These are phyloP conservation scores for Aethes cnicana DNA, from an alignment of 2,888 invertebrate genomes.

Conservation along the genomic window DNA sequence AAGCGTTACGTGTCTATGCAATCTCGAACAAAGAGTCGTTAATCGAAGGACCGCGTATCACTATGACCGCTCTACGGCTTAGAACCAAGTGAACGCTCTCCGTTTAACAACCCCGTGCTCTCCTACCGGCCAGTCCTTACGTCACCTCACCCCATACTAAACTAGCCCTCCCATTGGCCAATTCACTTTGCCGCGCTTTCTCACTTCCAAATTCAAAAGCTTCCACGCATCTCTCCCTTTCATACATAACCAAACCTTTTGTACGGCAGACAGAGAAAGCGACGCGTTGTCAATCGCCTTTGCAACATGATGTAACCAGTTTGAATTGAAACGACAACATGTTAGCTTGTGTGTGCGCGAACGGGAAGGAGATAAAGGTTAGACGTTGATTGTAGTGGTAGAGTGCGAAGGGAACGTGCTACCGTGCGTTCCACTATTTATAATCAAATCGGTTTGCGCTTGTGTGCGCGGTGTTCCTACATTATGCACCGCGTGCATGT, in stretches of 20 bases:
- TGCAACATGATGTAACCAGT: constrained; percentile 73
- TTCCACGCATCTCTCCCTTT: constrained; percentile 50
- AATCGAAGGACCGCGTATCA: constrained; percentile 56
- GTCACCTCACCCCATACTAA: constrained; percentile 79
- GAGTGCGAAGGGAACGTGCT: constrained; percentile 81
- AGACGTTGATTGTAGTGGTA: constrained; percentile 72
- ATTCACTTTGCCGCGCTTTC: constrained; percentile 80
- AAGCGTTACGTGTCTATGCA: constrained; percentile 60
- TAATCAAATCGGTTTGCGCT: constrained; percentile 69
- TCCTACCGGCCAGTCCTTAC: constrained; percentile 64
- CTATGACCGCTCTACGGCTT: constrained; percentile 64
- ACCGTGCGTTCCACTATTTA: constrained; percentile 82
- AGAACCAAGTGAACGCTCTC: constrained; percentile 74
- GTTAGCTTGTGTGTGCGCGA: constrained; percentile 41
- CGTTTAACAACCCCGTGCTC: constrained; percentile 75
- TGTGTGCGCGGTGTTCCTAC: constrained; percentile 73
- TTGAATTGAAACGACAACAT: constrained; percentile 55
- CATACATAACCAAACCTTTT: constrained; percentile 44
- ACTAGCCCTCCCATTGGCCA: constrained; percentile 54
- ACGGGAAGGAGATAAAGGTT: constrained; percentile 55
- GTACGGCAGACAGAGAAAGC: constrained; percentile 58
- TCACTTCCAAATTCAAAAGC: constrained; percentile 52
- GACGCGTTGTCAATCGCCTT: constrained; percentile 49
- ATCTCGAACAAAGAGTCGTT: constrained; percentile 72
- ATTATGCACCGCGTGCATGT: constrained; percentile 71